Conservation (phyloP, 2,113 vertebrate species). For the Cyprinodon brontotheroides region DNA sequence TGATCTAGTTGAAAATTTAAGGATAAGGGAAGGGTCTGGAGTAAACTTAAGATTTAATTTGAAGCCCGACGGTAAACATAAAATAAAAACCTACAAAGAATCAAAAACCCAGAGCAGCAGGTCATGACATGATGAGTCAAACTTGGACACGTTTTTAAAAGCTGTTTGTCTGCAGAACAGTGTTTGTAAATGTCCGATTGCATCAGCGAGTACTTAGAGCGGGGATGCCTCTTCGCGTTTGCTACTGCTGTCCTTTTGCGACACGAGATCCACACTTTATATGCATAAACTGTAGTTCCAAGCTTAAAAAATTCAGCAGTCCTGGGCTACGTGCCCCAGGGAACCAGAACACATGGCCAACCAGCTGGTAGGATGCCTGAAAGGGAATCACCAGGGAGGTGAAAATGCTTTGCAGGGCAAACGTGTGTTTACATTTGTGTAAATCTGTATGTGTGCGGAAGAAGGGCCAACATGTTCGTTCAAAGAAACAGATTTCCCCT, state of each 20-base stretch:
- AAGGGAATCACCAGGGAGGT: conserved; percentile 20
- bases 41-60: too few species aligned
- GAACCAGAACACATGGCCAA: conserved; percentile 26
- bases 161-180: neutral
- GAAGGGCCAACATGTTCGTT: conserved; percentile 43
- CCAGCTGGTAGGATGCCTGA: conserved; percentile 56
- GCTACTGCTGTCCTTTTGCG: neutral
- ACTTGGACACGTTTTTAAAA: neutral
- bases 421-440: conserved; percentile 6
- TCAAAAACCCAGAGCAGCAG: too few species aligned
- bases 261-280: neutral
- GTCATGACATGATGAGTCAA: neutral
- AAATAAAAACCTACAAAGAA: too few species aligned
- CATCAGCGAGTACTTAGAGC: neutral
- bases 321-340: conserved; percentile 13
- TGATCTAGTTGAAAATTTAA: too few species aligned
- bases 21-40: too few species aligned
- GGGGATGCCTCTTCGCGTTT: neutral
- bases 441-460: conserved; percentile 31
- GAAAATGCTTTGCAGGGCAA: conserved; percentile 39
- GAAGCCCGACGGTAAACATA: too few species aligned
- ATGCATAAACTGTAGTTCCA: neutral
- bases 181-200: neutral
- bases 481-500: conserved; percentile 43
- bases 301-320: neutral